Conservation (phyloP, 1,140 invertebrate species). For the Stratiolaelaps scimitus region DNA sequence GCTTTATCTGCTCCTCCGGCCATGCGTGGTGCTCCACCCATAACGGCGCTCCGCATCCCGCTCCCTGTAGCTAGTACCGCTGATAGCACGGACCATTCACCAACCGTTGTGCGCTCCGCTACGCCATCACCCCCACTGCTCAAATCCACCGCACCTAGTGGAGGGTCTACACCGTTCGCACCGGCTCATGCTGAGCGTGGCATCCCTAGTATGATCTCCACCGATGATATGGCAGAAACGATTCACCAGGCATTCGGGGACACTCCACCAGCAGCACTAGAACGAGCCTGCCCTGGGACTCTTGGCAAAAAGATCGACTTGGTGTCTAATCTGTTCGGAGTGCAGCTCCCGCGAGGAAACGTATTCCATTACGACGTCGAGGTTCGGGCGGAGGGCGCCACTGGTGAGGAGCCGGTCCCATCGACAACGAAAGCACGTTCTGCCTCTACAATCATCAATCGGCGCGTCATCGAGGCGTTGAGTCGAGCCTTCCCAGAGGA, state of each 20-base stretch:
- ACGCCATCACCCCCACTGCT: too few species aligned
- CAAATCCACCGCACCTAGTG: too few species aligned
- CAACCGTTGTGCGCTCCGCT: too few species aligned
- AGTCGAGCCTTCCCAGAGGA: neutral
- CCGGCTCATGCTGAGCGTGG: neutral
- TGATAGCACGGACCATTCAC: too few species aligned
- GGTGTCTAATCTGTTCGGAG: neutral
- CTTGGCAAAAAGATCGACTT: neutral
- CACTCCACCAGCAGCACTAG: neutral
- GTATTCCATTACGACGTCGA: conserved; percentile 15
- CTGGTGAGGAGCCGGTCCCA: neutral
- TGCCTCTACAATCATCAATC: conserved; percentile 6
- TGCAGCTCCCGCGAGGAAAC: neutral
- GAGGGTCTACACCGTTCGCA: neutral
- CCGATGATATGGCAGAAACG: neutral
- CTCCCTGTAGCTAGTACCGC: too few species aligned
- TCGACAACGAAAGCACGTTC: neutral
- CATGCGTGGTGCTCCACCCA: too few species aligned
- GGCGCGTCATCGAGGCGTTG: conserved; percentile 8
- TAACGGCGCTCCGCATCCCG: too few species aligned
- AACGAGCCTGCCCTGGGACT: conserved; percentile 6
- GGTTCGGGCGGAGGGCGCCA: neutral
- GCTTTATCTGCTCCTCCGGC: too few species aligned
- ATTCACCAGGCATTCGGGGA: neutral
- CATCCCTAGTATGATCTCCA: neutral